Conservation (phyloP, 2,113 vertebrate genomes). For the Cochlearius cochlearius region DNA sequence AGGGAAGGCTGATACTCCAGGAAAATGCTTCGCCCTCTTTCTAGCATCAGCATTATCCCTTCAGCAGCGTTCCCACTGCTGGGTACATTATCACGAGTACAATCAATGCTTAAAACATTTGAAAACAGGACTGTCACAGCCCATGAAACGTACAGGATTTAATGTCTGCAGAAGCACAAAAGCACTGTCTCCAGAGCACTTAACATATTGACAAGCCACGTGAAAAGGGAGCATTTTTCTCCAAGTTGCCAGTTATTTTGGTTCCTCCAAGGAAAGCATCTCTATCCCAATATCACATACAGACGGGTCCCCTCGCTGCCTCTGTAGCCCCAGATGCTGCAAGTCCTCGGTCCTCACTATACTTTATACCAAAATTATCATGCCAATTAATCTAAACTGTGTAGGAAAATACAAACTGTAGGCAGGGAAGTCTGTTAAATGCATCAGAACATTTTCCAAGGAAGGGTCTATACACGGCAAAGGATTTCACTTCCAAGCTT, state of each 20-base stretch:
- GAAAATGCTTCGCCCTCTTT: neutral
- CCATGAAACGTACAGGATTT: neutral
- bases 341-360: neutral
- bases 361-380: neutral
- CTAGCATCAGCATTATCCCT: neutral
- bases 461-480: neutral
- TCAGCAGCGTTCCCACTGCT: neutral
- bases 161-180: constrained; percentile 44
- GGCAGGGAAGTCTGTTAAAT: neutral
- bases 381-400: neutral
- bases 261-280: neutral
- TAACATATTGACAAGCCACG: constrained; percentile 27
- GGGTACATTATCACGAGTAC: neutral
- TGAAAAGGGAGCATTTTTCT: constrained; percentile 17
- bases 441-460: neutral
- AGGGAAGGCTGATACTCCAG: neutral
- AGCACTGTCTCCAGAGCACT: constrained; percentile 37
- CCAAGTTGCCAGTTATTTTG: neutral
- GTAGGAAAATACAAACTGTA: neutral
- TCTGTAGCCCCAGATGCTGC: neutral
- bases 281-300: neutral
- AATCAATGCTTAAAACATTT: constrained; percentile 17
- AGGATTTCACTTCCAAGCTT: neutral
- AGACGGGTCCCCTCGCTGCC: neutral
- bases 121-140: constrained; percentile 14